A percentile compares a stretch with the other conserved stretches of the same genome.
phyloP scores from a whole-genome alignment of 2,797 vertebrate species.

The Denticeps clupeoides region DNA sequence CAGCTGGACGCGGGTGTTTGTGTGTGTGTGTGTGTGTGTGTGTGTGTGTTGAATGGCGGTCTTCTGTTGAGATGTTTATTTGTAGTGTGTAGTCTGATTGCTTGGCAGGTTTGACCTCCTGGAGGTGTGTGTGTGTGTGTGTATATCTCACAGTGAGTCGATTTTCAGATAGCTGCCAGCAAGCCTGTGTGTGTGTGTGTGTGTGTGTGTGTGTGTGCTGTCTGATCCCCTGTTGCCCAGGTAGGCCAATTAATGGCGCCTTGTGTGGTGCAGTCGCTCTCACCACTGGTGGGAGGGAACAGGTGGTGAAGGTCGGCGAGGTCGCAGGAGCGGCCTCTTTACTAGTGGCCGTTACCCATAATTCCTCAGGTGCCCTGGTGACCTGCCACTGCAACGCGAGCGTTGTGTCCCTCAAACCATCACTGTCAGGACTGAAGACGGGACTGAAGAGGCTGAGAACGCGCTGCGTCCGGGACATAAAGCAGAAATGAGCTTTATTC shows the following conservation, averaged over 20 bases:
- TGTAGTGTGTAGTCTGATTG: too few species aligned
- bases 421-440: too few species aligned
- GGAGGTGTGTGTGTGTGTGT: not conserved
- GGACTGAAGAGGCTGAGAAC: too few species aligned
- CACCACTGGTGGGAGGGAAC: constrained; percentile 27
- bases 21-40: too few species aligned
- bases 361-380: constrained; percentile 5
- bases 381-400: not conserved
- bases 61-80: too few species aligned
- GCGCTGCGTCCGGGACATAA: too few species aligned
- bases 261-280: constrained; percentile 29
- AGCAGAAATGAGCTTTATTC: too few species aligned
- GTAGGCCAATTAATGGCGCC: constrained; percentile 63
- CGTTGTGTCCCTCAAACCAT: not conserved
- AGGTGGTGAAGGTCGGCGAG: constrained; percentile 36
- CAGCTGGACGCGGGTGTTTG: too few species aligned
- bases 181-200: not conserved
- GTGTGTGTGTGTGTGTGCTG: not conserved
- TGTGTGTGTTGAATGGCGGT: too few species aligned
- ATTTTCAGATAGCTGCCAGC: not conserved
- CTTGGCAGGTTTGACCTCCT: too few species aligned
- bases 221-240: not conserved
- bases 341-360: constrained; percentile 23
- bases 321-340: constrained; percentile 38
- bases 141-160: constrained; percentile 6